Base-by-base conservation (phyloP, 2,888 invertebrate genomes). In the Scrobipalpa atriplicella region DNA sequence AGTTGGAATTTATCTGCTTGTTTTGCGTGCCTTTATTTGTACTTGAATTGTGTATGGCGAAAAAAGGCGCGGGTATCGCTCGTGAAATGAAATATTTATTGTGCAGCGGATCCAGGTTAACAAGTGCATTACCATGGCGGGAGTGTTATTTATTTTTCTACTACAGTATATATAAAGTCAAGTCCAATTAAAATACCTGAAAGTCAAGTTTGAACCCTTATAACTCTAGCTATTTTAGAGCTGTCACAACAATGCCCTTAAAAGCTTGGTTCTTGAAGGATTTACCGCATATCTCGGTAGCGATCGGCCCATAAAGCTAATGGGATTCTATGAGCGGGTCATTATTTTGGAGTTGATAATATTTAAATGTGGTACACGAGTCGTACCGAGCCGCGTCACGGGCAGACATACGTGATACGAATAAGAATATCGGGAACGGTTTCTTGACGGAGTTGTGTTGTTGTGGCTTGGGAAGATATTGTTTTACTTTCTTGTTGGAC, bases 291-390 rank as follows among this genome's bases (percentile, higher is more conserved):
- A 83, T 84, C 82, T 76, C 71, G 69, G 69, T 70, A 67, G 68
- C 70, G 77, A 85, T 85, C 84, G 75, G 73, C 71, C 74, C 78
- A 75, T 86, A 87, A 87, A 84, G 72, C 73, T 81, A 81, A 85
- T 84, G 80, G 75, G 72, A 78, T 86, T 81, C 85, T 85, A 84
- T 87, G 89, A 89, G 85, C 77, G 74, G 79, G 83, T 90, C 86
- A 84, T 90, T 90, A 89, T 88, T 85, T 86, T 77, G 80, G 76
- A 82, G 86, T 86, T 88, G 83, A 87, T 87, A 88, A 85, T 87
- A 85, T 88, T 86, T 84, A 84, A 85, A 85, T 82, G 84, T 87
- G 81, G 80, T 79, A 82, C 84, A 79, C 82, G 79, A 76, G 83
- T 87, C 85, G 85, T 84, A 85, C 47, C 47, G 47, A 16, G 47